A percentile compares a stretch with the other conserved stretches of the same genome.
Evolutionary conservation across 2,888 invertebrate genomes (phyloP).

Genomic region (Lordiphosa andalusiaca): DNA sequence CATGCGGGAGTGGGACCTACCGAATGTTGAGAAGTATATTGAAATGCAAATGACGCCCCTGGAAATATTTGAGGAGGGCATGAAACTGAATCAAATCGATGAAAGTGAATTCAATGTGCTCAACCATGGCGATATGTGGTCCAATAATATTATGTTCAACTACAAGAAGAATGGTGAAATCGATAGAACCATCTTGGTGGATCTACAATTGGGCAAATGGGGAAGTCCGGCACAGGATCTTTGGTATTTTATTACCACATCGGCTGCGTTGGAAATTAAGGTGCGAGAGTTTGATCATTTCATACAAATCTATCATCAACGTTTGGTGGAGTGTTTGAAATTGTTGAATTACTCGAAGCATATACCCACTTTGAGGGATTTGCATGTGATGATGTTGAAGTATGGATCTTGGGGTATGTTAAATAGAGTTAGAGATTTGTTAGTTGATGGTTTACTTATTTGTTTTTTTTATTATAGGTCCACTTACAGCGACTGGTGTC

Average conservation of each 20-base stretch:
- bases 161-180: constrained; percentile 50
- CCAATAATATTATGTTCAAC: constrained; percentile 76
- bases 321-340: constrained; percentile 63
- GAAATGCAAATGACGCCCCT: constrained; percentile 11
- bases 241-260: constrained; percentile 70
- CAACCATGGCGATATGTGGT: constrained; percentile 77
- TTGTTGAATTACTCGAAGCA: constrained; percentile 63
- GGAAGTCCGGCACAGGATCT: constrained; percentile 74
- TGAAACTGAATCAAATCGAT: constrained; percentile 38
- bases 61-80: constrained; percentile 36
- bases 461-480: constrained; percentile 36
- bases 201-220: constrained; percentile 73
- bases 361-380: constrained; percentile 63
- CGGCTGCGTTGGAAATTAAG: constrained; percentile 62
- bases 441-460: background rate
- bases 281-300: constrained; percentile 74
- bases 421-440: background rate
- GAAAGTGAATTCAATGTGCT: constrained; percentile 66
- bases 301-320: constrained; percentile 69
- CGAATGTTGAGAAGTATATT: constrained; percentile 54
- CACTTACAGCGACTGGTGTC: constrained; percentile 43
- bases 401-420: constrained; percentile 69
- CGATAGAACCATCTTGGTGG: constrained; percentile 63
- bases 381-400: constrained; percentile 67
- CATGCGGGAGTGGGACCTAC: constrained; percentile 58